Evolutionary conservation across 2,113 vertebrate genomes (phyloP).

Genomic region (Cromileptes altivelis): DNA sequence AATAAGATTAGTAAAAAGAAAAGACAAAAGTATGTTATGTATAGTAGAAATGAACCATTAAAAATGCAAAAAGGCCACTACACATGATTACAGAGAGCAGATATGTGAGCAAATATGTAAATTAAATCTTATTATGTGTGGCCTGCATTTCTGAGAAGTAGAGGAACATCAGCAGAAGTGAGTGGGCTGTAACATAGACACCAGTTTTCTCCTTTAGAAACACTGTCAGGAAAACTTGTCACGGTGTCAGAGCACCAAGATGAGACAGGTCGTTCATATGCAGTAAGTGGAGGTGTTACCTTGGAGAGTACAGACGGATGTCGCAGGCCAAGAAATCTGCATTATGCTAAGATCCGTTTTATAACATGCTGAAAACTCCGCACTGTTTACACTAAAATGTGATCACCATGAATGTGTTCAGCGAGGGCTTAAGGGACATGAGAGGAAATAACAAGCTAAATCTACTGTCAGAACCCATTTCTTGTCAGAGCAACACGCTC

Average conservation of each 20-base stretch:
- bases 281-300: not conserved
- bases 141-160: not conserved
- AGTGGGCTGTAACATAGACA: not conserved
- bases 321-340: not conserved
- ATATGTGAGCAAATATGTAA: not conserved
- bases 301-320: not conserved
- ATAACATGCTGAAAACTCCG: not conserved
- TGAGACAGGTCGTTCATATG: conserved; percentile 4
- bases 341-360: not conserved
- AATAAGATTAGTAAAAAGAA: too few species aligned
- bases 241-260: not conserved
- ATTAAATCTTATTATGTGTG: not conserved
- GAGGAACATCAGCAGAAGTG: not conserved
- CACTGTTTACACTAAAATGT: not conserved
- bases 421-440: conserved; percentile 6
- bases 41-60: too few species aligned
- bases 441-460: conserved; percentile 26
- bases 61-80: too few species aligned
- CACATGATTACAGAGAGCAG: too few species aligned
- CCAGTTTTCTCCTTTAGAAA: not conserved
- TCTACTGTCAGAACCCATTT: conserved; percentile 39
- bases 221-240: not conserved
- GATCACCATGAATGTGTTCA: conserved; percentile 11
- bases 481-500: conserved; percentile 12
- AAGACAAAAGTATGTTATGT: too few species aligned